Percentiles rank a stretch among this genome's conserved stretches.
Evolutionary conservation across 2,113 vertebrate species (phyloP).

Genomic region (Callopanchax toddi): DNA sequence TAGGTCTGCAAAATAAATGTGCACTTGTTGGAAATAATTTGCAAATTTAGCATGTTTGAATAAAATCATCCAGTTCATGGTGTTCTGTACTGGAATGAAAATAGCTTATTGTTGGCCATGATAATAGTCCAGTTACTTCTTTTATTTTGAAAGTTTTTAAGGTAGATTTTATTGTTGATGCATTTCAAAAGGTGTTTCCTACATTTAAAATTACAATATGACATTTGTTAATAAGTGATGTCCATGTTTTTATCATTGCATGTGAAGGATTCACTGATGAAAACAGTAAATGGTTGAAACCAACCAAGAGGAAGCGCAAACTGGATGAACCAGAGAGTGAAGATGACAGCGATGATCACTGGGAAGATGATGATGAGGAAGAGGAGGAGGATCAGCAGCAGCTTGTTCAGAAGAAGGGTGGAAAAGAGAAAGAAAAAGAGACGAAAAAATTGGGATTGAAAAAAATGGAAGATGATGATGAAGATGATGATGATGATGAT

Average conservation of each 20-base stretch:
- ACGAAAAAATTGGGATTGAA: background rate
- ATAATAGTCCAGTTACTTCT: too few species aligned
- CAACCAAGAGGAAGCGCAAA: constrained; percentile 78
- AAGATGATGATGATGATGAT: constrained; percentile 77
- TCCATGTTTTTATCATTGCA: background rate
- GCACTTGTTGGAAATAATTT: too few species aligned
- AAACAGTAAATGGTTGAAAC: constrained; percentile 83
- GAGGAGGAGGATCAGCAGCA: constrained; percentile 41
- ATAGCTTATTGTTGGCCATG: too few species aligned
- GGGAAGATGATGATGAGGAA: constrained; percentile 74
- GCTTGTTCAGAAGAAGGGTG: constrained; percentile 33
- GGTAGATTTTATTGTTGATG: too few species aligned
- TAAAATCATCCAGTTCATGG: too few species aligned
- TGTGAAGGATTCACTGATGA: constrained; percentile 82
- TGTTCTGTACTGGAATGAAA: too few species aligned
- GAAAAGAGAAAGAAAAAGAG: constrained; percentile 23
- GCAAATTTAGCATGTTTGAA: too few species aligned
- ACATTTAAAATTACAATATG: too few species aligned
- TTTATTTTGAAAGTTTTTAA: too few species aligned
- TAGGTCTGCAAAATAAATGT: too few species aligned
- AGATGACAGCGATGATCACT: constrained; percentile 75
- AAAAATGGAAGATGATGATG: constrained; percentile 23
- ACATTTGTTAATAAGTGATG: too few species aligned
- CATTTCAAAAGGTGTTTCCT: too few species aligned
- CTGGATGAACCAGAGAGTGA: constrained; percentile 67